Conservation (phyloP, 2,888 invertebrate species). For the Orthonychiurus folsomi region DNA sequence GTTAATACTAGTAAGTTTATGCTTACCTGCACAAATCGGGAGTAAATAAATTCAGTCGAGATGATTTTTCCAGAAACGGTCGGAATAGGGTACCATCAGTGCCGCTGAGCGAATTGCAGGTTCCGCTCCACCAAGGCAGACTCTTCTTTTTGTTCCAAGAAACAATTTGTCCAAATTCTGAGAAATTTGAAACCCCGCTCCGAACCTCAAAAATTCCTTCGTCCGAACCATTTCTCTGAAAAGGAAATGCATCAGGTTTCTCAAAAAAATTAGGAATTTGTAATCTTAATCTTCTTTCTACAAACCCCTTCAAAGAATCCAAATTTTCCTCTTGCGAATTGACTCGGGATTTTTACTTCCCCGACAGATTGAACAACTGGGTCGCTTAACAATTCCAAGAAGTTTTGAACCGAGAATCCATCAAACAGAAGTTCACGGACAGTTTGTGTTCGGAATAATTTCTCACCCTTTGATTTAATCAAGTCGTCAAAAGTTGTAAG, state of each 20-base stretch:
- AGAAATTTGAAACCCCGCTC: slow-evolving; percentile 18
- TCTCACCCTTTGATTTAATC: slow-evolving; percentile 15
- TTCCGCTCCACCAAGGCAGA: slow-evolving; percentile 21
- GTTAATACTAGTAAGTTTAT: neutral
- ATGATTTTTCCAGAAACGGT: slow-evolving; percentile 28
- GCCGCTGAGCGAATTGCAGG: slow-evolving; percentile 24
- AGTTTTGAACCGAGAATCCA: slow-evolving; percentile 46
- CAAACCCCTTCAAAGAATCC: slow-evolving; percentile 32
- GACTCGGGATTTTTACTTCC: slow-evolving; percentile 6
- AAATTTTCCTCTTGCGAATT: slow-evolving; percentile 19
- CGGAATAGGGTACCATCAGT: slow-evolving; percentile 26
- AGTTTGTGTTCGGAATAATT: slow-evolving; percentile 53
- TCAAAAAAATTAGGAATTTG: no score
- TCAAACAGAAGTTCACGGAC: slow-evolving; percentile 65
- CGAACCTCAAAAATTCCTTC: slow-evolving; percentile 30
- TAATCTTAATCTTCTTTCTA: neutral
- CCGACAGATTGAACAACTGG: slow-evolving; percentile 14
- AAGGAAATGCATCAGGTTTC: no score
- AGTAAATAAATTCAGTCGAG: slow-evolving; percentile 18
- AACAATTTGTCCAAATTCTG: slow-evolving; percentile 21
- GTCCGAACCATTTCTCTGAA: slow-evolving; percentile 26
- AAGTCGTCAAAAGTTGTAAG: slow-evolving; percentile 9
- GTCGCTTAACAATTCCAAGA: slow-evolving; percentile 16
- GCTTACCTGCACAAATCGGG: slow-evolving; percentile 28
- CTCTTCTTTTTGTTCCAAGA: slow-evolving; percentile 19